Evolutionary conservation across 2,113 vertebrate species (phyloP).

Genomic region (Caracal caracal): DNA sequence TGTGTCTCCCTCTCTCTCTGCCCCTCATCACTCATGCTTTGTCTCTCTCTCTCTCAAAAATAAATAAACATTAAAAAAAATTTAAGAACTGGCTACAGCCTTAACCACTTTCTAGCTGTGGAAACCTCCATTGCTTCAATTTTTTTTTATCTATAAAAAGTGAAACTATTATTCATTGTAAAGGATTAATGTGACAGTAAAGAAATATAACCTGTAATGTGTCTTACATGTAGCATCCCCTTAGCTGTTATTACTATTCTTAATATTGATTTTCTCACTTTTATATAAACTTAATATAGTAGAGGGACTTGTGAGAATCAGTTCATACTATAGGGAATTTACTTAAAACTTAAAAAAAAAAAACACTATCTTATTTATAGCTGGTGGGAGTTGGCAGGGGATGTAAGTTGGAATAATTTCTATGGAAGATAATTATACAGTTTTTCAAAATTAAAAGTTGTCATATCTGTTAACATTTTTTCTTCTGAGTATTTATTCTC

Average conservation of each 20-base stretch:
- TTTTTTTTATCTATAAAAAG: background rate
- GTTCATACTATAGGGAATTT: background rate
- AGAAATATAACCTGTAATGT: background rate
- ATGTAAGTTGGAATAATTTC: background rate
- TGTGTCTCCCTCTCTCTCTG: too few relatives aligned
- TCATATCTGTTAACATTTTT: background rate
- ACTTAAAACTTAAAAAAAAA: background rate
- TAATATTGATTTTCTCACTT: background rate
- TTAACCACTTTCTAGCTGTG: background rate
- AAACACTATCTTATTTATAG: background rate
- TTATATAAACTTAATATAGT: background rate
- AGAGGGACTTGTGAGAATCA: background rate
- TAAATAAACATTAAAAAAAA: too few relatives aligned
- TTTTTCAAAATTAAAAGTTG: slow-evolving; percentile 6
- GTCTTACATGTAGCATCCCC: background rate
- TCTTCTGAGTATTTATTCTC: background rate
- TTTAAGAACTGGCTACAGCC: background rate
- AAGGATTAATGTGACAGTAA: background rate
- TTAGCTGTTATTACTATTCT: background rate
- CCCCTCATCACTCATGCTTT: too few relatives aligned
- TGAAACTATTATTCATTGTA: background rate
- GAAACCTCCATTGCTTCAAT: background rate
- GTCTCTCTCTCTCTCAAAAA: too few relatives aligned
- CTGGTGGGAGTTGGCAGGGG: background rate
- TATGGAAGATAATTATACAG: background rate